Evolutionary conservation across 2,888 invertebrate genomes (phyloP).

Genomic region (Thumatha senex): DNA sequence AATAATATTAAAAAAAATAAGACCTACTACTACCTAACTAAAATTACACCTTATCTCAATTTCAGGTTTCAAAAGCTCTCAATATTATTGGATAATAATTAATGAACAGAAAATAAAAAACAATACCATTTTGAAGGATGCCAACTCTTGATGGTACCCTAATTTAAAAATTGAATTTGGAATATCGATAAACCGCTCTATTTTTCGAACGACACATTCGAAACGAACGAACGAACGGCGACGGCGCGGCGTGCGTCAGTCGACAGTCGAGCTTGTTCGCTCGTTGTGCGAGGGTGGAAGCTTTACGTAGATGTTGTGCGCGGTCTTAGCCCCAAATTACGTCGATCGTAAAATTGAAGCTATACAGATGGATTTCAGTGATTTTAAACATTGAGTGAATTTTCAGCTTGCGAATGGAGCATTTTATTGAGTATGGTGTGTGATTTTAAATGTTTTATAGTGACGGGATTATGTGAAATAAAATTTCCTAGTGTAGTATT

Average conservation of each 20-base stretch:
- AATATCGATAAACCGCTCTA: constrained; percentile 42
- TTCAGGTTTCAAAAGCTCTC: too few species aligned
- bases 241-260: constrained; percentile 45
- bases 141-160: constrained; percentile 30
- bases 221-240: constrained; percentile 22
- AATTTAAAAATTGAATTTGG: constrained; percentile 46
- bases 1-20: too few species aligned
- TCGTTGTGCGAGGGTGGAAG: constrained; percentile 29
- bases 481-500: constrained; percentile 41
- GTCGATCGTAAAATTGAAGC: constrained; percentile 47
- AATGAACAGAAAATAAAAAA: constrained; percentile 2
- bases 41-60: too few species aligned
- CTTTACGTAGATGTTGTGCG: background rate
- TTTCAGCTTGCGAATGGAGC: constrained; percentile 32
- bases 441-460: constrained; percentile 43
- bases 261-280: constrained; percentile 48
- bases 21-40: too few species aligned
- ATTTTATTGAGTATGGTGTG: constrained; percentile 45
- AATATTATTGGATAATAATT: too few species aligned
- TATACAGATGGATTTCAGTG: constrained; percentile 56
- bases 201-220: constrained; percentile 25
- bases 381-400: constrained; percentile 30
- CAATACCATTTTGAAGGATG: background rate
- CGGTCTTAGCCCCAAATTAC: constrained; percentile 27
- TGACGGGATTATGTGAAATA: constrained; percentile 42